Evolutionary conservation across 2,113 vertebrate species (phyloP).

Genomic region (Corvus hawaiiensis): DNA sequence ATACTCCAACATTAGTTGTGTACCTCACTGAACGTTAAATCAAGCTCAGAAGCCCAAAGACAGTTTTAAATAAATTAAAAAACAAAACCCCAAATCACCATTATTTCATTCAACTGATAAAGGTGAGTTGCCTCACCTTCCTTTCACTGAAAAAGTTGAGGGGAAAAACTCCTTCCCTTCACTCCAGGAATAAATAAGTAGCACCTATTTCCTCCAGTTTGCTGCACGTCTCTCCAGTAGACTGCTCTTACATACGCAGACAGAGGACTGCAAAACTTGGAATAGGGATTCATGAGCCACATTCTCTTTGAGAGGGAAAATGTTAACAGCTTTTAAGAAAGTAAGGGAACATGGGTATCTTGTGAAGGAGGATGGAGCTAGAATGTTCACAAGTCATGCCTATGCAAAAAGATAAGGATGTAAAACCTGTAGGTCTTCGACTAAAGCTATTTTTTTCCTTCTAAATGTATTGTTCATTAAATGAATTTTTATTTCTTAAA

Average conservation of each 20-base stretch:
- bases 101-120: not conserved
- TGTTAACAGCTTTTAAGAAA: not conserved
- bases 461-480: not conserved
- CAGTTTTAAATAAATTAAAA: not conserved
- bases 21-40: not conserved
- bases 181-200: not conserved
- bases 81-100: not conserved
- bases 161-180: not conserved
- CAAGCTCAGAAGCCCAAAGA: not conserved
- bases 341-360: not conserved
- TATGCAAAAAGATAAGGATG: not conserved
- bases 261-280: fast-evolving
- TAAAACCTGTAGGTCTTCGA: not conserved
- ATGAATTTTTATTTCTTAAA: not conserved
- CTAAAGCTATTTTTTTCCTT: not conserved
- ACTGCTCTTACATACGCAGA: not conserved
- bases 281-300: not conserved
- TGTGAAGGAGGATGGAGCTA: not conserved
- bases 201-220: not conserved
- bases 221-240: not conserved
- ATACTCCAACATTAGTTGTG: not conserved
- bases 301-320: not conserved
- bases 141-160: not conserved
- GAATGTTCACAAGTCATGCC: not conserved
- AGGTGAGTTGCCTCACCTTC: not conserved